These are phyloP conservation scores for Zenarchopterus dispar DNA, from an alignment of 2,797 vertebrate genomes.

Conservation along the genomic window DNA sequence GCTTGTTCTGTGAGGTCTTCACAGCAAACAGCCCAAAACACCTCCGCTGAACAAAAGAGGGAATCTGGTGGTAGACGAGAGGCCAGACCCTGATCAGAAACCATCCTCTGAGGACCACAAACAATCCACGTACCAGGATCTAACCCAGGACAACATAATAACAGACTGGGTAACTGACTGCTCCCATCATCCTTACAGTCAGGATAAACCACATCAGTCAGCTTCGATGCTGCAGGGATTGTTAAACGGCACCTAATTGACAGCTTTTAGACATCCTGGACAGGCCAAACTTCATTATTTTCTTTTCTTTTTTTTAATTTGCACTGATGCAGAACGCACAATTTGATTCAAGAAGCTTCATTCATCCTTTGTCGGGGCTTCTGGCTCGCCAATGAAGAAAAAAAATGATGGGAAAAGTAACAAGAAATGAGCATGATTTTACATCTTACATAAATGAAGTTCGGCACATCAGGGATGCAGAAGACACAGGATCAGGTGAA, in stretches of 20 bases:
- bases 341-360: conserved; percentile 16
- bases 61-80: background rate
- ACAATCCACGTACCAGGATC: background rate
- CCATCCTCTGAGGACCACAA: conserved; percentile 6
- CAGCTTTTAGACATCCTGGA: conserved; percentile 31
- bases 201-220: background rate
- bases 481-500: background rate
- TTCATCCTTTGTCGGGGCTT: conserved; percentile 1
- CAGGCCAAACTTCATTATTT: background rate
- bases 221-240: conserved; percentile 7
- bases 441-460: background rate
- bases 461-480: background rate
- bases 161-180: background rate
- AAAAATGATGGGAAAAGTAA: background rate
- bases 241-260: conserved; percentile 19
- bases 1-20: background rate
- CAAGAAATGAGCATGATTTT: conserved; percentile 4
- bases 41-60: background rate
- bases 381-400: background rate
- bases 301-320: too few species aligned
- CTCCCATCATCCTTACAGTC: background rate
- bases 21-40: background rate
- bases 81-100: background rate
- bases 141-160: background rate
- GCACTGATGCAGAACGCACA: conserved; percentile 7